These are phyloP conservation scores for Drosophila gaucha DNA, from an alignment of 2,888 invertebrate genomes.

Conservation along the genomic window DNA sequence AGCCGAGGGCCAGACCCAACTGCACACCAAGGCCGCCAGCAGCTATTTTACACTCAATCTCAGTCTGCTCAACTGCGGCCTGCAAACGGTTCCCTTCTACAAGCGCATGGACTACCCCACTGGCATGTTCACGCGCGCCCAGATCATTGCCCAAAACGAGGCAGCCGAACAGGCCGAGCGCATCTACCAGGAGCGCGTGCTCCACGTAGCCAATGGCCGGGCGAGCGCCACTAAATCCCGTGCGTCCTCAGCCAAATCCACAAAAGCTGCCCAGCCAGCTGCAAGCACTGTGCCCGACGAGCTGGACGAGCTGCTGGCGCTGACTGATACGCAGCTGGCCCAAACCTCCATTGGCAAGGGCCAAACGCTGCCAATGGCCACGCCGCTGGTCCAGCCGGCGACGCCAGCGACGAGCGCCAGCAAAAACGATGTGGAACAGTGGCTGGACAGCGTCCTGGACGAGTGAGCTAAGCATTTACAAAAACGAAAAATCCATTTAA, in stretches of 20 bases:
- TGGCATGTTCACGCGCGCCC: constrained; percentile 83
- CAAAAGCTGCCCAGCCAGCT: constrained; percentile 1
- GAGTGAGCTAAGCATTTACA: too few species aligned
- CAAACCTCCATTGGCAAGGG: constrained; percentile 10
- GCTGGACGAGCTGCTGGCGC: constrained; percentile 80
- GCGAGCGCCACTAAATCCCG: constrained; percentile 43
- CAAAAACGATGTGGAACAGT: constrained; percentile 83
- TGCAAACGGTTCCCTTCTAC: constrained; percentile 85
- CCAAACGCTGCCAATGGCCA: constrained; percentile 26
- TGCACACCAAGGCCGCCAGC: constrained; percentile 78
- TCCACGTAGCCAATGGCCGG: constrained; percentile 63
- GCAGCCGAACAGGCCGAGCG: constrained; percentile 80
- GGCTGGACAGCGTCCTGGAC: constrained; percentile 83
- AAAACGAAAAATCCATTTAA: too few species aligned
- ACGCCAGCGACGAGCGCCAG: constrained; percentile 47
- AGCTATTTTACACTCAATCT: constrained; percentile 85
- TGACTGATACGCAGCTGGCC: constrained; percentile 60
- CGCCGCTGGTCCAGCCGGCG: constrained; percentile 38
- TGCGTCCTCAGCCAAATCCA: constrained; percentile 42
- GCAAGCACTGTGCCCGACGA: constrained; percentile 65
- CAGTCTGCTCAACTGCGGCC: constrained; percentile 82
- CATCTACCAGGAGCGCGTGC: constrained; percentile 72
- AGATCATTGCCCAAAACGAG: constrained; percentile 76
- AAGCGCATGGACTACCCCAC: constrained; percentile 84
- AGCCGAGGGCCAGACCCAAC: constrained; percentile 71